Base-by-base conservation (phyloP, 2,113 vertebrate species). In the Taurulus bubalis region DNA sequence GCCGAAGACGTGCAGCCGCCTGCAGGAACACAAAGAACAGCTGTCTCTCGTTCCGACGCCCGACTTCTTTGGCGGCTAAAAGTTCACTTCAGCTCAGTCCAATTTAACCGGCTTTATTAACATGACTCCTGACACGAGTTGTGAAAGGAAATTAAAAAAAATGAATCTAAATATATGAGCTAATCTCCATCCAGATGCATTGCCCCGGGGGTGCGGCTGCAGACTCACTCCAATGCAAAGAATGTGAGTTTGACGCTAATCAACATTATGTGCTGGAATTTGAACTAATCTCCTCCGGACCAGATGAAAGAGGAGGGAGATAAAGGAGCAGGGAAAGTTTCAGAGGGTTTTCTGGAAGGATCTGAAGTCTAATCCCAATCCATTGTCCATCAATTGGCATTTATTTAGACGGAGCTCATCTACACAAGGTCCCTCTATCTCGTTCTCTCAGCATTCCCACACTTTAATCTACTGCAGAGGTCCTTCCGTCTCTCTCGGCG, bases 271-370 rank as follows among this genome's bases (percentile, higher is more conserved):
- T 15, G 59, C 58, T 49, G 78, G 74, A 71, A 77, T 85, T 80
- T 73, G 82, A 80, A 66, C 77, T 85, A 87, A 90, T 85, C 87
- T 79, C 42, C 74, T 79, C 22, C 67, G 47, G 58, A 60, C 66
- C 73, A 81, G 74, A 87, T 87, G 84, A 89, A 87, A 85, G 79
- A 75, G 71, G 62, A 9, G 20, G 11, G 9, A 86, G 78, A 85
- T 79, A 85, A 87, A 85, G 30, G 70, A 62, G n/a, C 75, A 40
- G 26, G 64, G 72, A 30, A 65, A 24, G 49, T 86, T 86, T 86
- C 69, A 49, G 34, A 80, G 71, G 81, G 66, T 85, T 90, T 82
- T 89, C 63, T 85, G 18, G 64, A 83, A 80, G 76, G 69, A 90
- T 82, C 72, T 4, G 47, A 22, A 28, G 79, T 76, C 65, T 87